A percentile compares a stretch with the other conserved stretches of the same genome.
phyloP scores from a whole-genome alignment of 2,888 invertebrate genomes.

The Dynastes grantii region DNA sequence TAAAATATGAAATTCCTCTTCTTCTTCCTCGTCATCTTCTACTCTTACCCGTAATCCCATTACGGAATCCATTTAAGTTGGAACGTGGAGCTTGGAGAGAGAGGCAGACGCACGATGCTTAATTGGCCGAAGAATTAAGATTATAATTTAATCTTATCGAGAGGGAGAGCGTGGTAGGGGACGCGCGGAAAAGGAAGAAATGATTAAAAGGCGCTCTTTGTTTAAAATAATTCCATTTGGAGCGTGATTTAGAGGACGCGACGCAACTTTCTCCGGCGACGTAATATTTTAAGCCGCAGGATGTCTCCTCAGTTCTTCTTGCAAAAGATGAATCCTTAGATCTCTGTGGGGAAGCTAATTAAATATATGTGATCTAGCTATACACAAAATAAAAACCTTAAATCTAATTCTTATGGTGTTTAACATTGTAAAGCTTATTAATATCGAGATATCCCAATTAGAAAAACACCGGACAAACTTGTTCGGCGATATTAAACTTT shows the following conservation, averaged over 20 bases:
- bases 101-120: constrained; percentile 63
- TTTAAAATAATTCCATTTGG: constrained; percentile 57
- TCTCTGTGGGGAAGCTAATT: too few species aligned
- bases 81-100: constrained; percentile 40
- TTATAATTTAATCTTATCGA: constrained; percentile 63
- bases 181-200: constrained; percentile 51
- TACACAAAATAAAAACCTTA: too few species aligned
- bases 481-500: too few species aligned
- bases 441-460: too few species aligned
- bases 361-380: too few species aligned
- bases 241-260: constrained; percentile 44
- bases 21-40: neutral
- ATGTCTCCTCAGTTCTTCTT: too few species aligned
- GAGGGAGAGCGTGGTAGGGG: constrained; percentile 10
- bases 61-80: constrained; percentile 64
- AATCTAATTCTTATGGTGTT: too few species aligned
- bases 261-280: too few species aligned
- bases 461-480: too few species aligned
- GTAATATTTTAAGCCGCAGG: too few species aligned
- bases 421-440: too few species aligned
- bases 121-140: constrained; percentile 64
- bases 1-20: constrained; percentile 59
- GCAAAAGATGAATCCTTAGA: too few species aligned
- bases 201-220: constrained; percentile 57
- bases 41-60: constrained; percentile 59